These are phyloP conservation scores for Desoria tigrina DNA, from an alignment of 2,888 invertebrate genomes.

Conservation along the genomic window DNA sequence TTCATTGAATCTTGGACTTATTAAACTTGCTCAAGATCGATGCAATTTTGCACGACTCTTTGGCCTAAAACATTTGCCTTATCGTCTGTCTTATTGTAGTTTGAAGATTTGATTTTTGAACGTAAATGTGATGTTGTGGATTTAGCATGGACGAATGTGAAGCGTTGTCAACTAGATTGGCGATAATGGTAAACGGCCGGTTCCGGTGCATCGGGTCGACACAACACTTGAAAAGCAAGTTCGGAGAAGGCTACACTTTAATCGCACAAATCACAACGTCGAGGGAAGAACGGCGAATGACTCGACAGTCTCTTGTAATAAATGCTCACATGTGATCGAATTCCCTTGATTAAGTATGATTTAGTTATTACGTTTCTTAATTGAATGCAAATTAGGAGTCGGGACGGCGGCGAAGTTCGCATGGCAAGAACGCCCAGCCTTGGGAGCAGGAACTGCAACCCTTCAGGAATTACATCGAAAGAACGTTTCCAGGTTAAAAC, in stretches of 20 bases:
- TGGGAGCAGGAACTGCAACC: slow-evolving; percentile 52
- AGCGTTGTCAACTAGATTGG: slow-evolving; percentile 72
- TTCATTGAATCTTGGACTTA: too few relatives aligned
- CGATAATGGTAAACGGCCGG: slow-evolving; percentile 72
- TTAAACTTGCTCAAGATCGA: too few relatives aligned
- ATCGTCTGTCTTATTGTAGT: too few relatives aligned
- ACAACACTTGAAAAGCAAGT: slow-evolving; percentile 75
- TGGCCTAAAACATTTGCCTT: too few relatives aligned
- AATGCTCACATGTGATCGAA: slow-evolving; percentile 56
- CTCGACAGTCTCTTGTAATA: slow-evolving; percentile 60
- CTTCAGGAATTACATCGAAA: slow-evolving; percentile 48
- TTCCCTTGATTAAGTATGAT: slow-evolving; percentile 62
- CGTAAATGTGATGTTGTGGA: neutral
- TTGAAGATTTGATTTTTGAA: too few relatives aligned
- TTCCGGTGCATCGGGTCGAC: slow-evolving; percentile 73
- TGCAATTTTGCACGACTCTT: too few relatives aligned
- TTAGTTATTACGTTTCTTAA: too few relatives aligned
- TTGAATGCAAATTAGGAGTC: slow-evolving; percentile 25
- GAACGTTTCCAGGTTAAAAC: slow-evolving; percentile 44
- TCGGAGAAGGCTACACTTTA: slow-evolving; percentile 66
- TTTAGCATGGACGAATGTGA: slow-evolving; percentile 85
- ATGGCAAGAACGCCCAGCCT: slow-evolving; percentile 32
- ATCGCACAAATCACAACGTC: slow-evolving; percentile 60
- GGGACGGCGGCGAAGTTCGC: slow-evolving; percentile 33
- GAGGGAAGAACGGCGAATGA: slow-evolving; percentile 37